Evolutionary conservation across 2,888 invertebrate species (phyloP).

Genomic region (Polydrusus cervinus): DNA sequence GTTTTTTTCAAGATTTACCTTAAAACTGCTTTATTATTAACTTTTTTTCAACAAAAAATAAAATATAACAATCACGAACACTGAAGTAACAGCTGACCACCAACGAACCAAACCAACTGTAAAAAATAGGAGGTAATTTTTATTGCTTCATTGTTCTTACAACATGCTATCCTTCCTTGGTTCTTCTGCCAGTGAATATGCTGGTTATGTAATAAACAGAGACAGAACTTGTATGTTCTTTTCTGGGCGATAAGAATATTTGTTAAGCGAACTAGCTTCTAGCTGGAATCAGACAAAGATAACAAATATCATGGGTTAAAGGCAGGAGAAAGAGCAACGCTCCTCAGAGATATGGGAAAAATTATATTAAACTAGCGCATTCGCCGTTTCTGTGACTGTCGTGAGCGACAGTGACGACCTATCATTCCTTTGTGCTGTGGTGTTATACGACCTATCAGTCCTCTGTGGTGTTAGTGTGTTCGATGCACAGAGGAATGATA

Average conservation of each 20-base stretch:
- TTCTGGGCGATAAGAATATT: too few relatives aligned
- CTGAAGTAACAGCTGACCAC: slow-evolving; percentile 3
- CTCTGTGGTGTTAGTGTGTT: too few relatives aligned
- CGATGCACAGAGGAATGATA: too few relatives aligned
- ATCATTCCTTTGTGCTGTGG: too few relatives aligned
- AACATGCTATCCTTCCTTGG: neutral
- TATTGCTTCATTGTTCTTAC: neutral
- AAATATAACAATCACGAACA: neutral
- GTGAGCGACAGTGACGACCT: too few relatives aligned
- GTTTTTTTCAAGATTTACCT: neutral
- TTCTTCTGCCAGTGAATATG: neutral
- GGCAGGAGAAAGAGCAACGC: neutral
- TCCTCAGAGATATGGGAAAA: neutral
- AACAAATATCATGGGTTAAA: slow-evolving; percentile 12
- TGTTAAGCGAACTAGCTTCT: neutral
- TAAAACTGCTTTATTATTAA: neutral
- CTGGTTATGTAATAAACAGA: neutral
- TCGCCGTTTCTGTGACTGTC: neutral
- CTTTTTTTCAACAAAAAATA: slow-evolving; percentile 1
- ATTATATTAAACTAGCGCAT: neutral
- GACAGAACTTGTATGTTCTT: neutral
- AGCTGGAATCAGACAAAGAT: slow-evolving; percentile 28
- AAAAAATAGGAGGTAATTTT: too few relatives aligned
- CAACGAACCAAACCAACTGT: neutral
- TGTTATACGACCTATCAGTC: too few relatives aligned